Evolutionary conservation across 2,797 vertebrate genomes (phyloP), one percentile per base, ranked within the genome.

Genomic region (Parauchenoglanis ngamensis): DNA sequence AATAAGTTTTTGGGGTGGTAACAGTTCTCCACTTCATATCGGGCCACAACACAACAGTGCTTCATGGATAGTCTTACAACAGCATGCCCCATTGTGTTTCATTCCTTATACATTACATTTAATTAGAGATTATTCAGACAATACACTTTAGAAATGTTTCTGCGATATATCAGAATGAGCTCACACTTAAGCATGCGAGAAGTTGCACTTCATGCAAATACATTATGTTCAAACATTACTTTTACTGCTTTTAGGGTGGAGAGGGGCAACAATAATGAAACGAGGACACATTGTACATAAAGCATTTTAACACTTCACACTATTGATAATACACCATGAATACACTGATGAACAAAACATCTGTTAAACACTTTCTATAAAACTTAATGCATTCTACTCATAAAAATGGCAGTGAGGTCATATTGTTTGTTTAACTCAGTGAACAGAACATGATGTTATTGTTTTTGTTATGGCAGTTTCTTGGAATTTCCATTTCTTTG

Each of bases 401-500:
- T 49, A 54, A 73, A 57, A 68, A n/a, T 65, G n/a, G 23, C 52
- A 15, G 70, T 79, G 88, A 86, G 28, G 72, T 79, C 82, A 84
- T 57, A n/a, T 85, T 73, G 85, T 72, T 85, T 85, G 73, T 78
- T 87, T 88, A 49, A 87, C 23, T 81, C 75, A 23, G 31, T 63
- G 59, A 86, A 52, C 57, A 78, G 13, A 90, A 80, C 79, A 79
- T 86, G 61, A 86, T 84, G 86, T 82, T 81, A 10, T 17, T 72
- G 73, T 85, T 88, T 85, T 28, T 52, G n/a, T 86, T 81, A 85
- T 85, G 68, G 85, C 63, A 77, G 35, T 63, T 82, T 82, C 40
- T 61, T 57, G 12, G 73, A 25, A 25, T 75, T 77, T 77, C 56
- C n/a, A 75, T 89, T 91, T 89, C 86, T 83, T 83, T 89, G 87